Evolutionary conservation across 2,797 vertebrate genomes (phyloP).

Genomic region (Tachyglossus aculeatus): DNA sequence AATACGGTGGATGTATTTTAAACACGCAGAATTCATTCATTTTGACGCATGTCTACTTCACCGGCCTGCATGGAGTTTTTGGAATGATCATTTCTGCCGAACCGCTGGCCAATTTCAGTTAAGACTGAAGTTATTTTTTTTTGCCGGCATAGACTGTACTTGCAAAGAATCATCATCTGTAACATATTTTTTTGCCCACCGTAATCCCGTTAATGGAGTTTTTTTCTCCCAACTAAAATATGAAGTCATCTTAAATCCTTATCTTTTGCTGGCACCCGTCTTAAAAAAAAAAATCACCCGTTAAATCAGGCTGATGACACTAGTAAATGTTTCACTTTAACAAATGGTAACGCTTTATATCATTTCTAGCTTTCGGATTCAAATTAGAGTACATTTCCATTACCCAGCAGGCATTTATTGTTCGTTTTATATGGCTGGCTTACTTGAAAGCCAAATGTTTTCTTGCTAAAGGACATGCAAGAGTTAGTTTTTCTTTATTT

Average conservation of each 20-base stretch:
- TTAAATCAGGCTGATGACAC: background rate
- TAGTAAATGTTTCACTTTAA: background rate
- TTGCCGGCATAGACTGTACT: too few relatives aligned
- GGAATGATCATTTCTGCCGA: too few relatives aligned
- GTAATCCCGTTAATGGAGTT: background rate
- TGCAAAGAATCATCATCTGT: constrained; percentile 9
- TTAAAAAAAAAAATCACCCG: background rate
- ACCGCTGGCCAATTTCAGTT: too few relatives aligned
- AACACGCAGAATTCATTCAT: too few relatives aligned
- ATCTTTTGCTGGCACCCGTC: background rate
- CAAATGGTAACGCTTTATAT: background rate
- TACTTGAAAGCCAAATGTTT: constrained; percentile 10
- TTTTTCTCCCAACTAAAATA: background rate
- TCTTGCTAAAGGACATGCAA: background rate
- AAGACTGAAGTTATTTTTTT: too few relatives aligned
- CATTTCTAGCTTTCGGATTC: background rate
- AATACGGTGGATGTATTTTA: too few relatives aligned
- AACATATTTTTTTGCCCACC: constrained; percentile 4
- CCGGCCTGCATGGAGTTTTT: too few relatives aligned
- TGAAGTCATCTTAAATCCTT: constrained; percentile 18
- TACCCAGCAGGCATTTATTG: constrained; percentile 20
- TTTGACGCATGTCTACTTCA: too few relatives aligned
- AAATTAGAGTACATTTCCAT: background rate
- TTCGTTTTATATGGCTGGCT: constrained; percentile 2
- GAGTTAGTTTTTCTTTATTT: constrained; percentile 22